Conservation (phyloP, 2,113 vertebrate genomes). For the Saguinus midas region DNA sequence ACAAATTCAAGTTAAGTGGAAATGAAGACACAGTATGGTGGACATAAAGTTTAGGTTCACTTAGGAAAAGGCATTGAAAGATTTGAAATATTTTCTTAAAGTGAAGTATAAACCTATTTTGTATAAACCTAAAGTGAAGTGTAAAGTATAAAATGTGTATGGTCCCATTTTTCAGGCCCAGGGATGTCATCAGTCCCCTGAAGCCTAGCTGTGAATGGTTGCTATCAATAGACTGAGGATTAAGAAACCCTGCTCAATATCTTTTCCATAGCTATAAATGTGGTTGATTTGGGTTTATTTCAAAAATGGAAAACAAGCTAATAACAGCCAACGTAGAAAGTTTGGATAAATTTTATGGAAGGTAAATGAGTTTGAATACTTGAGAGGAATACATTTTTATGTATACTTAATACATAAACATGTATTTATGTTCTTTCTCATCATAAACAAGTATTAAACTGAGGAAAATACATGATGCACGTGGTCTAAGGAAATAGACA, state of each 20-base stretch:
- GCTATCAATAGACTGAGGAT: neutral
- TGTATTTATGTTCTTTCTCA: neutral
- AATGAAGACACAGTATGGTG: neutral
- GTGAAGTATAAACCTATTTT: neutral
- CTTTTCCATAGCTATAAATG: neutral
- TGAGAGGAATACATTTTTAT: neutral
- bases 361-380: neutral
- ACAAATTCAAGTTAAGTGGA: neutral
- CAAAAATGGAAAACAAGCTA: conserved; percentile 12
- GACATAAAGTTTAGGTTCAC: neutral
- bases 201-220: conserved; percentile 1
- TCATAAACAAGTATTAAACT: neutral
- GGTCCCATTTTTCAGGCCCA: conserved; percentile 10
- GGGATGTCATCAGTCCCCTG: neutral
- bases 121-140: neutral
- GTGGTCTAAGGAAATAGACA: neutral
- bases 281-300: conserved; percentile 10
- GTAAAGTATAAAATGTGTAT: neutral
- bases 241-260: conserved; percentile 13
- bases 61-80: conserved; percentile 1
- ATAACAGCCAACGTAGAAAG: neutral
- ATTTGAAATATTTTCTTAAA: conserved; percentile 25
- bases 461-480: neutral
- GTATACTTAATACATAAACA: neutral
- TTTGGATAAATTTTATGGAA: conserved; percentile 23